Evolutionary conservation across 1,140 invertebrate genomes (phyloP), one percentile per base, ranked within the genome.

Genomic region (Neelides sp.): DNA sequence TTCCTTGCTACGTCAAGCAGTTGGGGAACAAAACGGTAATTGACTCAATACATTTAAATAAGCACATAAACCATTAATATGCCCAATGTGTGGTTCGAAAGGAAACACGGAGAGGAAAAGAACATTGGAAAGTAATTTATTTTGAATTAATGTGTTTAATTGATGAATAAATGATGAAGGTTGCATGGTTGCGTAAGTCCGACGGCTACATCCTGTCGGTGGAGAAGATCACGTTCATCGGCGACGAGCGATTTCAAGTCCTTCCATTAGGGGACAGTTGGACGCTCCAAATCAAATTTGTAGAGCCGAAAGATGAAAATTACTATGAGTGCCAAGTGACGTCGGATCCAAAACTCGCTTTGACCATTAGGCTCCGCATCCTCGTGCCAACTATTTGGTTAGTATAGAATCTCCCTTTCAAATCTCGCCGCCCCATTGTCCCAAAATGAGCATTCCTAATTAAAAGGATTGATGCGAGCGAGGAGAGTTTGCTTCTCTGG

Each of bases 21-120:
- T 27, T 60, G 24, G 58, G 58, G 30, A 60, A 60, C 42, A 60
- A 60, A 55, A 57, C 58, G 23, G 58, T 60, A 32, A 57, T n/a
- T n/a, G n/a, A n/a, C n/a, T n/a, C n/a, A n/a, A n/a, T n/a, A n/a
- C n/a, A n/a, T n/a, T n/a, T n/a, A n/a, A n/a, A n/a, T n/a, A n/a
- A n/a, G n/a, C n/a, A n/a, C n/a, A n/a, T n/a, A n/a, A n/a, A n/a
- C n/a, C n/a, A n/a, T n/a, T n/a, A n/a, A n/a, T n/a, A n/a, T n/a
- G n/a, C n/a, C 30, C 8, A 8, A 34, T 34, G 15, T 34, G 8
- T 34, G 15, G 8, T 10, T 15, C 30, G 30, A 34, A 15, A 34
- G 30, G 15, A 34, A 10, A 15, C 8, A 15, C 8, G 30, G 8
- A 34, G 30, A 34, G 30, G 15, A 34, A 34, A 15, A 8, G 30